Evolutionary conservation across 1,140 invertebrate genomes (phyloP).

Genomic region (Diprion similis): DNA sequence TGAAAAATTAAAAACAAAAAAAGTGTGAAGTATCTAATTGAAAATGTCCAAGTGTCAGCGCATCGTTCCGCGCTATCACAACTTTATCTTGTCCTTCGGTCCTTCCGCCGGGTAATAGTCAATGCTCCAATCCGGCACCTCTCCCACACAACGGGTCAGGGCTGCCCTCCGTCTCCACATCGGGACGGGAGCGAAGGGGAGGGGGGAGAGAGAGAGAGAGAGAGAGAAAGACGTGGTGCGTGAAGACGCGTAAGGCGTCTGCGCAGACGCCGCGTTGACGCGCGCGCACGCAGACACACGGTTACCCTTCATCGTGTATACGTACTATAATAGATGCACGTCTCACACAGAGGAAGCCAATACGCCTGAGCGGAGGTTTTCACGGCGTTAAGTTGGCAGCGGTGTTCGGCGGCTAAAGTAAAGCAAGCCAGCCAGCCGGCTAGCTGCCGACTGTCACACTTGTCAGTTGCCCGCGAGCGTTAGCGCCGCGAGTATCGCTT

Average conservation of each 20-base stretch:
- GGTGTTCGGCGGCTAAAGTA: conserved; percentile 2
- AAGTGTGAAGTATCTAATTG: no score
- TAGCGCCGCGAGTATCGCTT: conserved; percentile 23
- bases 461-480: conserved; percentile 46
- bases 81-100: background rate
- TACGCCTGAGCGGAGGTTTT: background rate
- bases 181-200: background rate
- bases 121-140: background rate
- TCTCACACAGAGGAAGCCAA: no score
- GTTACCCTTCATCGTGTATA: no score
- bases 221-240: conserved; percentile 19
- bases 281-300: no score
- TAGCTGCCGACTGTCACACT: conserved; percentile 38
- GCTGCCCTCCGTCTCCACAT: background rate
- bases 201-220: background rate
- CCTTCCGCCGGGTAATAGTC: background rate
- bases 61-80: no score
- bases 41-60: no score
- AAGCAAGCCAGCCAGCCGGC: conserved; percentile 23
- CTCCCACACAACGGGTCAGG: background rate
- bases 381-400: conserved; percentile 22
- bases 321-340: no score
- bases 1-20: no score
- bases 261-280: background rate
- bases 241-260: background rate